Base-by-base conservation (phyloP, 1,140 invertebrate genomes). In the Temnothorax curvispinosus region DNA sequence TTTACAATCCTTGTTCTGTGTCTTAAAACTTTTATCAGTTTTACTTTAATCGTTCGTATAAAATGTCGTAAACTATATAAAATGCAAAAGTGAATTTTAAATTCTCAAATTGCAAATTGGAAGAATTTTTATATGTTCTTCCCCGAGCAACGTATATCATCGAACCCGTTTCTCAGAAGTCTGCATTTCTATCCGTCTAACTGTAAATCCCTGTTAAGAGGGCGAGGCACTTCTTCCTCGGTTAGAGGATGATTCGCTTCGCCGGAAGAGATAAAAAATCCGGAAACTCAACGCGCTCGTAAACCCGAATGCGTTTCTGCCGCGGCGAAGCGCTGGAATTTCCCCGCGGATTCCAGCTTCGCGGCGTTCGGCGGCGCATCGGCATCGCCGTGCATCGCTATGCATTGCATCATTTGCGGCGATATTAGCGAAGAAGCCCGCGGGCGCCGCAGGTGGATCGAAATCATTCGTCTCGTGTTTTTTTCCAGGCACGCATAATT, bases 181-280 rank as follows among this genome's bases (percentile, higher is more conserved):
- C 47, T 41, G 75, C n/a, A 41, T 32, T 62, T 64, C 27, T 62
- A 44, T 8, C 18, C 35, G 58, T 27, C 41, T 89, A 90, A 90
- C 89, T 90, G 89, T 89, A 90, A 88, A 90, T 75, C 47, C 1
- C 4, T 52, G 50, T 47, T 27, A 35, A 84, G 38, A 74, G 65
- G 56, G 60, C 47, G 72, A 75, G 44, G 76, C 56, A 64, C 35
- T 81, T 81, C 78, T 56, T 81, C 47, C 44, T 72, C 38, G 21
- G 56, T 47, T 50, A 35, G 47, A 41, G 44, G 54, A 85, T 85
- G 88, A 86, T 87, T 84, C 81, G 86, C 77, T 44, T 71, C 58
- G 54, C 74, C 86, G 89, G 82, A 89, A 90, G 82, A 85, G 44
- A 78, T 62, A 78, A 91, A 90, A 88, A 88, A 84, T 89, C 84